Base-by-base conservation (phyloP, 2,888 invertebrate species). In the Pollenia amentaria region DNA sequence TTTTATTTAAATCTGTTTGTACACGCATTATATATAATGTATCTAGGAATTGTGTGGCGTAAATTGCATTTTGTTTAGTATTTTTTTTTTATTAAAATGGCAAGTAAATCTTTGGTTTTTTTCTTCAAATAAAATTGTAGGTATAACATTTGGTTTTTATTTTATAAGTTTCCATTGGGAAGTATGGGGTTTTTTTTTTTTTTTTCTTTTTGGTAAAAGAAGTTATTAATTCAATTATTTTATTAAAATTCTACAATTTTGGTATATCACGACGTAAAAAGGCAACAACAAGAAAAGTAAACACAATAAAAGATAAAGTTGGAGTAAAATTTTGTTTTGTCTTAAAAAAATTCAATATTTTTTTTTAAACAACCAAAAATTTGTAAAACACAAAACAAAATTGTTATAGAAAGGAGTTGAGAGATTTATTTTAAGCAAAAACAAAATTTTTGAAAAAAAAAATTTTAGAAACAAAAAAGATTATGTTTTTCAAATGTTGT, bases 1-100 rank as follows among this genome's bases (percentile, higher is more conserved):
- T 81, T 86, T 81, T 80, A 72, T 85, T 88, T 85, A 88, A 85
- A 89, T 88, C 88, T 88, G 85, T 88, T 88, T 89, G 91, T 92
- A 92, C 93, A 92, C 92, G 93, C 93, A 92, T 92, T 92, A 92
- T 92, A 92, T 92, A 92, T 92, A 92, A 92, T 92, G 92, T 92
- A 90, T 92, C 91, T 92, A 90, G 92, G 90, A 89, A 85, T 88
- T 88, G 77, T 76, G 85, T 57, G 46, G 77, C 60, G 48, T 69
- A 75, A 69, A 80, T 84, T 84, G 77, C 84, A 84, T 60, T 77
- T 62, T 44, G 44, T 21, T 18, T 70, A 64, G 60, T 70, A 14
- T 79, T 76, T 42, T 16, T 10, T 72, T 79, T 76, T 42, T 73
- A 75, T 48, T 75, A 48, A 14, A 62, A 62, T 40, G 38, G 9